Conservation (phyloP, 2,113 vertebrate genomes). For the Sylvilagus bachmani region DNA sequence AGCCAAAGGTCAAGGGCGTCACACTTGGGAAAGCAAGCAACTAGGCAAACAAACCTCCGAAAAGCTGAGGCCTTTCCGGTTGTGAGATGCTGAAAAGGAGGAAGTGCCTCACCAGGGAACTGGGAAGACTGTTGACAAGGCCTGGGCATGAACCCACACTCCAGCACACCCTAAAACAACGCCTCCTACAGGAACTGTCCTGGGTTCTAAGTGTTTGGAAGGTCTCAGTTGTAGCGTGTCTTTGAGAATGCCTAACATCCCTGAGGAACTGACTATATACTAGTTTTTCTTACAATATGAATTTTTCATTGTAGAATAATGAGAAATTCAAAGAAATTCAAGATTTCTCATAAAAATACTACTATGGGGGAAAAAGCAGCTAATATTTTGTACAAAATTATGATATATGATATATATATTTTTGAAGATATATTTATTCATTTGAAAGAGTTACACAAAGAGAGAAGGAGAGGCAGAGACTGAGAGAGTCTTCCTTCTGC, state of each 20-base stretch:
- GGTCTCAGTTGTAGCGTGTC: background rate
- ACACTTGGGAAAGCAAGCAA: background rate
- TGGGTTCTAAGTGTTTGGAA: background rate
- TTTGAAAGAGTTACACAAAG: no score
- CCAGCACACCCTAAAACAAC: background rate
- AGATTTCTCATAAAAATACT: background rate
- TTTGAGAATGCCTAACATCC: background rate
- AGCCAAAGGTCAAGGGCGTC: background rate
- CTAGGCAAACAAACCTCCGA: background rate
- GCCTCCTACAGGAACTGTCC: background rate
- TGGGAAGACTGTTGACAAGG: background rate
- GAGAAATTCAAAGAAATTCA: conserved; percentile 24
- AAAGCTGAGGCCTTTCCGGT: background rate
- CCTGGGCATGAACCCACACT: background rate
- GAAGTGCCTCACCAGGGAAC: background rate
- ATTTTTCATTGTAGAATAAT: background rate
- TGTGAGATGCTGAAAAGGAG: background rate
- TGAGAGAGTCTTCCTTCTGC: no score
- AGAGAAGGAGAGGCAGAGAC: no score
- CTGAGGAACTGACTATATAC: background rate
- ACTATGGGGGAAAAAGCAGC: background rate
- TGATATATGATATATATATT: background rate
- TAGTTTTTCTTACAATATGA: background rate
- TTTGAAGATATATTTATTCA: no score
- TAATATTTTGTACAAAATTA: background rate